phyloP scores from a whole-genome alignment of 1,140 invertebrate genomes.

The Hypsibius dujardini region DNA sequence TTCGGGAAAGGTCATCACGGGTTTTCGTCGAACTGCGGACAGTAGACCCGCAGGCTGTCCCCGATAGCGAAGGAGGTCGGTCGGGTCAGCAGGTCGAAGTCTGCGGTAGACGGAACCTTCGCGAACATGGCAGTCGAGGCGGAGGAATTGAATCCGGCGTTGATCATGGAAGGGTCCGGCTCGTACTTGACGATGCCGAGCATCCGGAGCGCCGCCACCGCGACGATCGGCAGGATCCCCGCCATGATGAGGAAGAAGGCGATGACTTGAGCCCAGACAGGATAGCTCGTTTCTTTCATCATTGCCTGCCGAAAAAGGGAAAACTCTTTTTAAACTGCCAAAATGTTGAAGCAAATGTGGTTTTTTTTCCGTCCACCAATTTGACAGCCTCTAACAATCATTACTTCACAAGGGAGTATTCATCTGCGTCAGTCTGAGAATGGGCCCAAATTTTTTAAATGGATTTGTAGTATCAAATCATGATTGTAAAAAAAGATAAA shows the following conservation, averaged over 20 bases:
- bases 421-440: too few species aligned
- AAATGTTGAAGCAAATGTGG: background rate
- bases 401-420: too few species aligned
- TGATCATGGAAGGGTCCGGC: background rate
- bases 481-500: too few species aligned
- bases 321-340: background rate
- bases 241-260: constrained; percentile 54
- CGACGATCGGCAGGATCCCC: constrained; percentile 61
- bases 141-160: background rate
- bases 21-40: too few species aligned
- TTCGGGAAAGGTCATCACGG: too few species aligned
- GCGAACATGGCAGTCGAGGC: background rate
- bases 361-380: too few species aligned
- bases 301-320: constrained; percentile 41
- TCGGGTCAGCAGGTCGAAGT: background rate
- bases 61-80: too few species aligned
- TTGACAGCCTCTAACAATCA: constrained; percentile 8
- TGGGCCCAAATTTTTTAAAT: constrained; percentile 14
- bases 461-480: too few species aligned
- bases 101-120: background rate
- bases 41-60: too few species aligned
- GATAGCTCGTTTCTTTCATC: constrained; percentile 50
- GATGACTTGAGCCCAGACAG: constrained; percentile 62
- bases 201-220: constrained; percentile 35
- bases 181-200: background rate